Evolutionary conservation across 2,113 vertebrate species (phyloP), one percentile per base, ranked within the genome.

Genomic region (Protobothrops mucrosquamatus): DNA sequence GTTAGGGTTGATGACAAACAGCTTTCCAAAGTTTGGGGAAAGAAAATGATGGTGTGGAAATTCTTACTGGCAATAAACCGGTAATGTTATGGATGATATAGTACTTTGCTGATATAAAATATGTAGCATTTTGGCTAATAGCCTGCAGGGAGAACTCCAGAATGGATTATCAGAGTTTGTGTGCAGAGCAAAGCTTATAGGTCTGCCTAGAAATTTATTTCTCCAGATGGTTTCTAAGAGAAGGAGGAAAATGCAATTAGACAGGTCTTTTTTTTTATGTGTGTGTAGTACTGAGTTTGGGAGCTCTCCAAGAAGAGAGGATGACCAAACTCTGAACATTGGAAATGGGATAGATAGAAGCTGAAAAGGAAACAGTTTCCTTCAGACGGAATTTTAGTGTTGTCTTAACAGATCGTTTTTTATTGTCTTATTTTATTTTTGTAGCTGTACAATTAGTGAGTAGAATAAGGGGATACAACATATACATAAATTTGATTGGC

Each of bases 401-500:
- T n/a, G 43, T 89, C 22, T 81, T 86, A 87, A 48, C 26, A 89
- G n/a, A 59, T 22, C 11, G 9, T 1, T 46, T 4, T 69, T 91
- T 91, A 74, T 29, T 43, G 81, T 39, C 2, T 87, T 88, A 4
- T 91, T 8, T 93, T 95, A 94, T 23, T 24, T 55, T n/a, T 43
- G 6, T 18, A 86, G 51, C 29, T 69, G 12, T 69, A 69, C 26
- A 54, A 29, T 48, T 59, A 56, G 93, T 87, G 22, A 92, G 43
- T 18, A 12, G 0, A 94, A 85, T 74, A 92, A 93, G 94, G 69
- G 92, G 88, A 94, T 85, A 52, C 88, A 94, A 96, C 94, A 51
- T 39, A 94, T 89, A 93, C 24, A 22, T 29, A 18, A 92, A 59
- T 3, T 54, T 48, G 87, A 92, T 88, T 81, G 34, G 86, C 89